These are phyloP conservation scores for Drosophila emarginata DNA, from an alignment of 2,888 invertebrate genomes.

Conservation along the genomic window DNA sequence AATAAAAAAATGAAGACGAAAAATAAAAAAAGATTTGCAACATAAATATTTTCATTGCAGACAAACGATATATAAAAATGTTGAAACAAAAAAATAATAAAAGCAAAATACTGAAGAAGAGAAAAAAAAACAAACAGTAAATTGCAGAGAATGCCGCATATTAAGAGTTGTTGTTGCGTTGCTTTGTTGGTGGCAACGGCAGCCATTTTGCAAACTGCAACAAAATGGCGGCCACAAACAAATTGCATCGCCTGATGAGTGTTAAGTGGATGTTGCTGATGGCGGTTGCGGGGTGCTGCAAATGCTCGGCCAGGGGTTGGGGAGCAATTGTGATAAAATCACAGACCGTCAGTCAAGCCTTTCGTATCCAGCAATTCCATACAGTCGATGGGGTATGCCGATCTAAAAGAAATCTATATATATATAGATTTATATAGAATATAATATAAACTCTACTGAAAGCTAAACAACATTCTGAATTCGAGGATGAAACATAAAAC, in stretches of 20 bases:
- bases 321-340: background rate
- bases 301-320: background rate
- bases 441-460: too few species aligned
- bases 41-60: slow-evolving; percentile 70
- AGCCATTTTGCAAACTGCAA: slow-evolving; percentile 67
- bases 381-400: background rate
- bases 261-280: slow-evolving; percentile 51
- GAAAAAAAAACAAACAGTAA: slow-evolving; percentile 9
- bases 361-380: background rate
- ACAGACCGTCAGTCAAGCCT: slow-evolving; percentile 5
- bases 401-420: too few species aligned
- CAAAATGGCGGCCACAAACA: slow-evolving; percentile 71
- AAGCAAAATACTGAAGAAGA: too few species aligned
- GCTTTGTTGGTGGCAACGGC: slow-evolving; percentile 19
- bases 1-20: slow-evolving; percentile 22
- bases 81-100: slow-evolving; percentile 21
- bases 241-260: slow-evolving; percentile 66
- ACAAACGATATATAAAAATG: slow-evolving; percentile 27
- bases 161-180: slow-evolving; percentile 67
- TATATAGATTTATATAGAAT: too few species aligned
- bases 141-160: slow-evolving; percentile 59
- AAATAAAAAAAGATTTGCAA: slow-evolving; percentile 67
- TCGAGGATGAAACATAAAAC: too few species aligned
- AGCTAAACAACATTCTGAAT: too few species aligned
- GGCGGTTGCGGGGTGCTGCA: background rate